Base-by-base conservation (phyloP, 37 sponge, comb jelly and placozoan species). In the Hormiphora californensis region DNA sequence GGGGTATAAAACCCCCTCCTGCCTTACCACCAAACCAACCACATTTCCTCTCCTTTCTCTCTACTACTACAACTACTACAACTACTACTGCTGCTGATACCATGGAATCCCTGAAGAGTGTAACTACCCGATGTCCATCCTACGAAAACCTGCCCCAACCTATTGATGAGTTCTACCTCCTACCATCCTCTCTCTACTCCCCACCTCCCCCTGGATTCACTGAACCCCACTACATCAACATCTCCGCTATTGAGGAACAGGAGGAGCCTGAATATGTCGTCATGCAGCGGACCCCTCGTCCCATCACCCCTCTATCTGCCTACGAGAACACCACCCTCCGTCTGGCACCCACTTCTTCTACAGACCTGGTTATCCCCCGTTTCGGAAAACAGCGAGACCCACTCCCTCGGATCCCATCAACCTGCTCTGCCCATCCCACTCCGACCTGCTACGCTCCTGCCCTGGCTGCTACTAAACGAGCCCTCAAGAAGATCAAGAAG, bases 391-490 rank as follows among this genome's bases (percentile, higher is more conserved):
- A n/a, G n/a, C 53, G 53, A 15, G 27, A 4, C 61, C 7, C 61
- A 5, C 61, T 57, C 4, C 3, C n/a, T 30, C 61, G 61, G 17
- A 5, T 57, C 9, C 61, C 61, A 23, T 57, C 61, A 5, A 5
- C 23, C 61, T 57, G 23, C 61, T 19, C 61, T 28, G 61, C n/a
- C 9, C 61, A 57, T 15, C 61, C 61, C n/a, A 12, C n/a, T 4
- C n/a, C n/a, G n/a, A 28, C 61, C 61, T 57, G 61, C 61, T 57
- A 57, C 61, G 27, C 61, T 57, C 61, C 61, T 4, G 61, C 61
- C n/a, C 61, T 57, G n/a, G n/a, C n/a, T n/a, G 61, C 61, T 57
- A 57, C 61, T 19, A 23, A 30, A 5, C 61, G 61, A 4, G 61
- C 61, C 27, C 61, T 57, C 7, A 23, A 30, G 30, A 57, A 57